Evolutionary conservation across 2,113 vertebrate genomes (phyloP), one percentile per base, ranked within the genome.

Genomic region (Heteronetta atricapilla): DNA sequence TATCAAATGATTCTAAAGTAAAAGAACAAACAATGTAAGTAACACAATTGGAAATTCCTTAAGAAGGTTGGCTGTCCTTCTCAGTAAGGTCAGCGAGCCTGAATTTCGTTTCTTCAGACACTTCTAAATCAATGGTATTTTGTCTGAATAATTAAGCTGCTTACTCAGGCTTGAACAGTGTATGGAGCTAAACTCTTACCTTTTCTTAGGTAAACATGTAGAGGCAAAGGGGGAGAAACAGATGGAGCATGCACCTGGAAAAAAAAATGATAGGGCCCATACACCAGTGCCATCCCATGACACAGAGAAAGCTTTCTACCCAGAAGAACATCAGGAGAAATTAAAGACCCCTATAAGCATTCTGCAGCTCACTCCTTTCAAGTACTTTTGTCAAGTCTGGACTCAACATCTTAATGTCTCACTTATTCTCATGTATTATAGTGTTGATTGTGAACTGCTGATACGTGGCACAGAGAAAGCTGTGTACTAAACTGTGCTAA

Each of bases 61-160:
- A 2, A 64, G 82, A 60, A 86, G 42, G 26, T 52, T 83, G 42
- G 26, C 82, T 91, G 90, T 91, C 90, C 64, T 93, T 80, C 79
- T 95, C 76, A 88, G 75, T 84, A 86, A 93, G 64, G 60, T 58
- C 8, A 12, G 56, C 73, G 81, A 90, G 56, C 23, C 64, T 82
- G 86, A 79, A 85, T 83, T 95, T 91, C 56, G 86, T 90, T 81
- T 96, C 22, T 75, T 91, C 76, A 88, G 82, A 78, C 79, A 78
- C 56, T 86, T 94, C 46, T 21, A 95, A 67, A 95, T 91, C 95
- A 87, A 80, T 86, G 62, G 33, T 82, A 64, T 91, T 95, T 96
- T 95, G 91, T 83, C 88, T 94, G 62, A 95, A 94, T 95, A 95
- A 95, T 94, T 93, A 95, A 88, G 82, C 58, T 90, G 69, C 69